Percentiles rank a stretch among this genome's conserved stretches.
These are phyloP conservation scores for Anguilla rostrata DNA, from an alignment of 2,113 vertebrate species.

Conservation along the genomic window DNA sequence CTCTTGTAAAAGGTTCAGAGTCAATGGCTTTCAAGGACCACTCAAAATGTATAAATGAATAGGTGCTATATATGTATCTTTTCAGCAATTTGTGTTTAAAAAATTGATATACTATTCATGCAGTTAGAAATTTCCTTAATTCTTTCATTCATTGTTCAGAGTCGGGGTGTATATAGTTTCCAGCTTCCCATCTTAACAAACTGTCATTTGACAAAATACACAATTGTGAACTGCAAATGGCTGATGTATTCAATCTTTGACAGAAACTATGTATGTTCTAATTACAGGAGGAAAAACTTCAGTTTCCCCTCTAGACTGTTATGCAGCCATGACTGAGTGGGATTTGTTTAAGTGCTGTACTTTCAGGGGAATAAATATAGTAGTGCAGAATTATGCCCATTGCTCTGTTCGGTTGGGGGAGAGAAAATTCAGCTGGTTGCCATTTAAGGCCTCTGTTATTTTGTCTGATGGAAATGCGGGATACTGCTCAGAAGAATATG, in stretches of 20 bases:
- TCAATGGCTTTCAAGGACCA: background rate
- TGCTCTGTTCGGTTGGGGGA: background rate
- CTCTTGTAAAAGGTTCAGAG: background rate
- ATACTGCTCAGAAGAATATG: slow-evolving; percentile 5
- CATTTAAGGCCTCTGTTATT: background rate
- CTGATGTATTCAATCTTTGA: background rate
- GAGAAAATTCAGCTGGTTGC: background rate
- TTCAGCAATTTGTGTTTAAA: background rate
- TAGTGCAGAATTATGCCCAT: background rate
- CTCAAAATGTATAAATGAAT: background rate
- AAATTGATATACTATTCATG: background rate
- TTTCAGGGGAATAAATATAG: background rate
- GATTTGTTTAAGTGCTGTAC: slow-evolving; percentile 4
- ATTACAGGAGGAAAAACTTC: background rate
- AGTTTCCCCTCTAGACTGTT: background rate
- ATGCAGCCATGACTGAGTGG: background rate
- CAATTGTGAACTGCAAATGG: background rate
- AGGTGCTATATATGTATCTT: background rate
- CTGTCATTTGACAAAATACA: background rate
- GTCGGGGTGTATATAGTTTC: background rate
- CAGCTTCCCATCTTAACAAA: background rate
- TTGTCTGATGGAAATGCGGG: slow-evolving; percentile 17
- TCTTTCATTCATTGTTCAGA: background rate
- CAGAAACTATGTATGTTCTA: background rate
- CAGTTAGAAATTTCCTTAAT: background rate